Conservation (phyloP, 1,140 invertebrate genomes). For the Papilio polyxenes region DNA sequence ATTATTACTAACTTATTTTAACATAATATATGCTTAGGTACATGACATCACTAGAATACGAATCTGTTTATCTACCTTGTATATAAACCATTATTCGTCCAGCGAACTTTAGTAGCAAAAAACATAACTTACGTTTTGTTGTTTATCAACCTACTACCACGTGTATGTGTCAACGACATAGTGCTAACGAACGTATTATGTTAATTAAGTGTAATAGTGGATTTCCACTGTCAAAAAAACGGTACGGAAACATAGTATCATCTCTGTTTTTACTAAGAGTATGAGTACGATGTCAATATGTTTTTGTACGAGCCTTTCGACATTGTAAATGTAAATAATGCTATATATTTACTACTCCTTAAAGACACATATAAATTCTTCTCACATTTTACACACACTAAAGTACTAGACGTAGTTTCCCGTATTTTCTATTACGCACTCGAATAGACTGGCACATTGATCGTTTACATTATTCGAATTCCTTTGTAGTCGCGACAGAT, state of each 20-base stretch:
- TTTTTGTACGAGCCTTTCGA: background rate
- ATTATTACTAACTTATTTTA: too few relatives aligned
- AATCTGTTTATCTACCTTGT: too few relatives aligned
- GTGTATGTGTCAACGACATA: constrained; percentile 56
- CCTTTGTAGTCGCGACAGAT: constrained; percentile 20
- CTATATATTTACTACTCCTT: constrained; percentile 42
- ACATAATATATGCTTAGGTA: too few relatives aligned
- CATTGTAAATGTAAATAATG: constrained; percentile 56
- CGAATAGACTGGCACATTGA: constrained; percentile 24
- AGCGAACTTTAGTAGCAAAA: constrained; percentile 13
- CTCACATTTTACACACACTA: constrained; percentile 20
- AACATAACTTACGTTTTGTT: background rate
- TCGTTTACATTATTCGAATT: constrained; percentile 29
- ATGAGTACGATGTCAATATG: background rate
- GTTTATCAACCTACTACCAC: constrained; percentile 45
- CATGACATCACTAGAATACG: too few relatives aligned
- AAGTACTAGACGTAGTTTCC: constrained; percentile 1
- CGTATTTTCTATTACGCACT: constrained; percentile 29
- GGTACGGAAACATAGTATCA: background rate
- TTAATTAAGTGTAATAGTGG: constrained; percentile 60
- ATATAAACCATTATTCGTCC: background rate
- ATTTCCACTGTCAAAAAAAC: background rate
- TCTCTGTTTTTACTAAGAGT: background rate
- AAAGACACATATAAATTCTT: constrained; percentile 36
- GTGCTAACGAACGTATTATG: constrained; percentile 69